phyloP scores from a whole-genome alignment of 2,113 vertebrate genomes.

The Dascyllus trimaculatus region DNA sequence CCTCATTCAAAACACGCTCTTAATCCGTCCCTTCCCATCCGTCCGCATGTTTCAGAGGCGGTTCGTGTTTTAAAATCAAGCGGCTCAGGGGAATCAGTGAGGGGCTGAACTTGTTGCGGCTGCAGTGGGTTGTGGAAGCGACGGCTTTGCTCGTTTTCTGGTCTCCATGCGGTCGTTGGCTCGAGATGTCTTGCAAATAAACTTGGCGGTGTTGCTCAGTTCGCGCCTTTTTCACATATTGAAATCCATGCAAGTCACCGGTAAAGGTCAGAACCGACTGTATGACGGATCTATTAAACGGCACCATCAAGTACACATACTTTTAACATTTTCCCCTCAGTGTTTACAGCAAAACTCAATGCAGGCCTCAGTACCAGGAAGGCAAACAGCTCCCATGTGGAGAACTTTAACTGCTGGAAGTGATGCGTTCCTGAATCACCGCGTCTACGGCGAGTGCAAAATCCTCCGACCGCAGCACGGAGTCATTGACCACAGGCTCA shows the following conservation, averaged over 20 bases:
- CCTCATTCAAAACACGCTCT: background rate
- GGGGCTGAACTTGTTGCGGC: background rate
- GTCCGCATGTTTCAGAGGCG: background rate
- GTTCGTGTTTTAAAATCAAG: background rate
- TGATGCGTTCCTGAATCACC: background rate
- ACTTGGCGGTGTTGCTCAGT: background rate
- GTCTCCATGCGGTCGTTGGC: background rate
- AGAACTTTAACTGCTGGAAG: background rate
- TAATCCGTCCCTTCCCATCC: background rate
- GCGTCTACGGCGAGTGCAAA: background rate
- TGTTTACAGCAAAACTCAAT: background rate
- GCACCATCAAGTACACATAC: background rate
- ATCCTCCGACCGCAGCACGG: background rate
- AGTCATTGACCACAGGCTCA: constrained; percentile 1
- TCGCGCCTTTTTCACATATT: background rate
- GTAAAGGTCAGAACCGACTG: background rate
- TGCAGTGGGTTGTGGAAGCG: background rate
- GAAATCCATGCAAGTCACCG: background rate
- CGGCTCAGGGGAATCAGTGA: no score
- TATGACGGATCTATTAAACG: background rate
- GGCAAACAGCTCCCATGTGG: background rate
- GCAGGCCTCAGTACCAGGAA: no score
- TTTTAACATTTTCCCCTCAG: background rate
- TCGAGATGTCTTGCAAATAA: background rate
- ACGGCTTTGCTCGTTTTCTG: no score